Percentiles rank a stretch among this genome's conserved stretches.
Conservation (phyloP, 1,140 invertebrate genomes). For the Arctopsyche grandis region DNA sequence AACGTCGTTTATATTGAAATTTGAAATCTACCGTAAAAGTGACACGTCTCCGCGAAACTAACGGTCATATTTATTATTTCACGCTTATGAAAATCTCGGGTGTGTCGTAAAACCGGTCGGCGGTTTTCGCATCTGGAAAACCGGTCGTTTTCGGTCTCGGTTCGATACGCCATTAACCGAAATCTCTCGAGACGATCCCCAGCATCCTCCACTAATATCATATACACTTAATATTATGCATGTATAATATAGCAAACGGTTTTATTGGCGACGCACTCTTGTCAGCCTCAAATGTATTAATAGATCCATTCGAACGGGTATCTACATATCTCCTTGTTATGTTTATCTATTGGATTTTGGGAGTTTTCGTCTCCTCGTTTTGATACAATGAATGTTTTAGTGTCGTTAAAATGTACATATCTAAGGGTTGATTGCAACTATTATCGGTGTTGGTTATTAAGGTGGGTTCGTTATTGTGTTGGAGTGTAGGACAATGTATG, state of each 20-base stretch:
- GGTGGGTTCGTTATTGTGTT: too few species aligned
- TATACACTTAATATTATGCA: background rate
- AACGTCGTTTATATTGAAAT: too few species aligned
- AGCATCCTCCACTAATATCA: too few species aligned
- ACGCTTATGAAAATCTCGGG: constrained; percentile 5
- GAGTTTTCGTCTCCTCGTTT: too few species aligned
- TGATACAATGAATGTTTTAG: too few species aligned
- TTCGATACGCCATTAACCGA: constrained; percentile 26
- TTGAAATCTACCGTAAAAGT: too few species aligned
- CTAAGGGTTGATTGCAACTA: too few species aligned
- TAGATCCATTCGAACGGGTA: background rate
- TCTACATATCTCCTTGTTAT: too few species aligned
- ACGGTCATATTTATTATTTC: background rate
- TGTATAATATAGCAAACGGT: background rate
- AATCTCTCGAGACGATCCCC: constrained; percentile 19
- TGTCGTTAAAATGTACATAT: too few species aligned
- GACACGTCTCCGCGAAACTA: background rate
- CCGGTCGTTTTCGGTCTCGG: background rate
- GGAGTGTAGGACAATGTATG: too few species aligned
- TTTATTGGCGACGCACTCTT: background rate
- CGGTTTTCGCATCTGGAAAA: background rate
- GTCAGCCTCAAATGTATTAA: background rate
- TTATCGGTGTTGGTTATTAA: too few species aligned
- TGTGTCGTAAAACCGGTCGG: constrained; percentile 1
- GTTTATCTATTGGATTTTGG: too few species aligned